Evolutionary conservation across 2,888 invertebrate species (phyloP).

Genomic region (Morpho deidamia): DNA sequence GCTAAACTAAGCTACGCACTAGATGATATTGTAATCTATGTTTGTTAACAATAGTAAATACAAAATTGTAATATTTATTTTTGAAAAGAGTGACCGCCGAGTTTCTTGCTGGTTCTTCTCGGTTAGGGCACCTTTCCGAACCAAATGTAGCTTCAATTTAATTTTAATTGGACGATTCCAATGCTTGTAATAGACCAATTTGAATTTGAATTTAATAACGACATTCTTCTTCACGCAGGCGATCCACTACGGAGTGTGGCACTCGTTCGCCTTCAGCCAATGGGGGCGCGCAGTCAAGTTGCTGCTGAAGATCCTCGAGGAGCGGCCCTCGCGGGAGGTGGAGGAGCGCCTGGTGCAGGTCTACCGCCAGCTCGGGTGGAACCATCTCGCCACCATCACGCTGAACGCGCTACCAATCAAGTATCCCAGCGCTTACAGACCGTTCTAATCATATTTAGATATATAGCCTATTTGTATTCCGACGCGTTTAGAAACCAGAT

Average conservation of each 20-base stretch:
- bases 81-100: too few relatives aligned
- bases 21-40: too few relatives aligned
- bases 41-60: too few relatives aligned
- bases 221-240: conserved; percentile 61
- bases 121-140: too few relatives aligned
- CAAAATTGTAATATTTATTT: too few relatives aligned
- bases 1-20: too few relatives aligned
- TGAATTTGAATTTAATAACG: too few relatives aligned
- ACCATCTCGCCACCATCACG: conserved; percentile 79
- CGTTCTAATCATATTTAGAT: conserved; percentile 78
- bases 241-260: conserved; percentile 88
- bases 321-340: conserved; percentile 85
- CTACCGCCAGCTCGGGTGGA: conserved; percentile 84
- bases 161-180: too few relatives aligned
- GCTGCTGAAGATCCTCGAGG: conserved; percentile 87
- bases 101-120: too few relatives aligned
- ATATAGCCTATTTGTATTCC: too few relatives aligned
- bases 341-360: conserved; percentile 83
- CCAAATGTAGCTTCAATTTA: too few relatives aligned
- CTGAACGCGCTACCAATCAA: conserved; percentile 80
- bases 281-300: conserved; percentile 90
- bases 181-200: too few relatives aligned
- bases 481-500: not conserved
- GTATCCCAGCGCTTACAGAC: conserved; percentile 83
- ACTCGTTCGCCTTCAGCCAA: conserved; percentile 87